Percentiles rank a stretch among this genome's conserved stretches.
Conservation (phyloP, 2,797 vertebrate species). For the Paratrypauchen microcephalus region DNA sequence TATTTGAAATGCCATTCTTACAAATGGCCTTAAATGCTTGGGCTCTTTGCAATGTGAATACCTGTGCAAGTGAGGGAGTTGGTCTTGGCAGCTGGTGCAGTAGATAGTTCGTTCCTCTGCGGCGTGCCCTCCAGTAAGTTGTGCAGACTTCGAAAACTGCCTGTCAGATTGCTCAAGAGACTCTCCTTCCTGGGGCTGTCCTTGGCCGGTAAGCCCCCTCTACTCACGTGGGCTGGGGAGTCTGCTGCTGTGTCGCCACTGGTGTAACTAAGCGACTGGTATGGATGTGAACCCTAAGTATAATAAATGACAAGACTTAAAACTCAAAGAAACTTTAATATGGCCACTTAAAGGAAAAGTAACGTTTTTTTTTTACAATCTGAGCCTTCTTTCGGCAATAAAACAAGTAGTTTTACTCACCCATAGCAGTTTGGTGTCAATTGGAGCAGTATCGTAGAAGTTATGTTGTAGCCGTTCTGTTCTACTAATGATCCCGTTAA, state of each 20-base stretch:
- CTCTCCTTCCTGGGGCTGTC: conserved; percentile 97
- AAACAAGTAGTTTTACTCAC: no score
- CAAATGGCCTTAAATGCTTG: neutral
- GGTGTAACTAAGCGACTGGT: conserved; percentile 97
- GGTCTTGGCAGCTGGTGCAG: conserved; percentile 85
- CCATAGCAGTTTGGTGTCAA: no score
- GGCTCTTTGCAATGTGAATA: conserved; percentile 48
- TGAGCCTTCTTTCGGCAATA: no score
- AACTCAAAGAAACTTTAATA: neutral
- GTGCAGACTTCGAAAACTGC: conserved; percentile 95
- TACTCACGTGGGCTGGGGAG: conserved; percentile 90
- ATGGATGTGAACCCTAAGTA: conserved; percentile 92
- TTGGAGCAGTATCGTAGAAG: no score
- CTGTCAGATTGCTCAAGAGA: conserved; percentile 94
- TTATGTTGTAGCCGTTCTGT: no score
- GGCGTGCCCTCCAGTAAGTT: conserved; percentile 95
- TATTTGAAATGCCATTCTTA: neutral
- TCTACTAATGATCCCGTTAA: no score
- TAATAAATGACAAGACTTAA: conserved; percentile 24
- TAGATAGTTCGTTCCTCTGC: conserved; percentile 80
- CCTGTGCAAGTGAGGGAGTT: conserved; percentile 93
- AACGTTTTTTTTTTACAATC: no score
- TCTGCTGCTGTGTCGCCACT: conserved; percentile 97
- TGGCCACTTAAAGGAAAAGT: no score
- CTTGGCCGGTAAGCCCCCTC: conserved; percentile 80